Conservation (phyloP, 2,797 vertebrate species). For the Myioborus melanocephalus region DNA sequence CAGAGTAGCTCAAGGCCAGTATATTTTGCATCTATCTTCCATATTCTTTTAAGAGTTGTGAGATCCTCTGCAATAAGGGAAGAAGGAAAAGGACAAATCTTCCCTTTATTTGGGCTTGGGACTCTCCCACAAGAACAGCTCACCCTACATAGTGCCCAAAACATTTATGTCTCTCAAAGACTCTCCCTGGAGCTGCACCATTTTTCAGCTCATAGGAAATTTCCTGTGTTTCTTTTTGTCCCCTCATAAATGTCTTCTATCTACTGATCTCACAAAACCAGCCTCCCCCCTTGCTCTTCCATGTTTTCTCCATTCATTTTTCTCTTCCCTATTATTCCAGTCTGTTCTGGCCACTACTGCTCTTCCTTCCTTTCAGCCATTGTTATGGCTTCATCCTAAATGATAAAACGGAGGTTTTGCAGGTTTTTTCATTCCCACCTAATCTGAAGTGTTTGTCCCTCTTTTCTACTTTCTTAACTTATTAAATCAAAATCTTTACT, state of each 20-base stretch:
- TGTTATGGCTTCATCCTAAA: background rate
- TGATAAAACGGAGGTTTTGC: background rate
- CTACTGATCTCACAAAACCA: background rate
- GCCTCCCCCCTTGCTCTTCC: background rate
- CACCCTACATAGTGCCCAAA: background rate
- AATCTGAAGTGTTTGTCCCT: background rate
- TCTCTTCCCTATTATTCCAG: background rate
- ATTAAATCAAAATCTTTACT: background rate
- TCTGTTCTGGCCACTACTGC: background rate
- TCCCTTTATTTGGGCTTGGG: background rate
- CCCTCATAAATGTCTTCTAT: background rate
- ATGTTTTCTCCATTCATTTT: background rate
- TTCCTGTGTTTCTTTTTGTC: background rate
- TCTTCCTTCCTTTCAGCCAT: background rate
- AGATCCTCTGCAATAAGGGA: background rate
- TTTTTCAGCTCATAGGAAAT: background rate
- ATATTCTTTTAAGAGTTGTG: background rate
- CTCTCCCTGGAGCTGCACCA: background rate
- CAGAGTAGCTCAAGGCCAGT: background rate
- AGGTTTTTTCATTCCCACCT: background rate
- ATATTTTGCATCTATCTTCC: background rate
- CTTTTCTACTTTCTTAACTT: background rate
- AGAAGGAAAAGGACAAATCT: background rate
- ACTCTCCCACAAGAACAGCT: background rate
- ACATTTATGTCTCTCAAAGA: background rate